Percentiles rank a stretch among this genome's conserved stretches.
Evolutionary conservation across 37 sponge, comb jelly and placozoan genomes (phyloP).

Genomic region (Halisarca cf. caerulea): DNA sequence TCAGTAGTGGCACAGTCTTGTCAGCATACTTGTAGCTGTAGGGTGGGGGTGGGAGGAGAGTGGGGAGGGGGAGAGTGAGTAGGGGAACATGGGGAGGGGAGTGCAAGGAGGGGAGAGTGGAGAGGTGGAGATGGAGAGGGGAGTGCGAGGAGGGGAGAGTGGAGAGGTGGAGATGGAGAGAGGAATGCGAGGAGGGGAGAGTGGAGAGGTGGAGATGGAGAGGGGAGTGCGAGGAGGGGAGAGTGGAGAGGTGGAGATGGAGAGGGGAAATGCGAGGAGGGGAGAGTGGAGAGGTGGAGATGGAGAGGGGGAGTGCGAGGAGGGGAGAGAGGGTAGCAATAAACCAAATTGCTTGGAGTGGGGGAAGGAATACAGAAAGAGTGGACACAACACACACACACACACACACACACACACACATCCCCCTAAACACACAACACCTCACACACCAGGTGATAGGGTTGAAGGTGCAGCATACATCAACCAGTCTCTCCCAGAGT

Average conservation of each 20-base stretch:
- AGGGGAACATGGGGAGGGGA: neutral
- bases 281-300: no score
- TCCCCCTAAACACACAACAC: neutral
- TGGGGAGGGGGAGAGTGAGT: neutral
- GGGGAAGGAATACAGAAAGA: neutral
- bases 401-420: neutral
- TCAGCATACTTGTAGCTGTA: slow-evolving; percentile 9
- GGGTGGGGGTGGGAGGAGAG: neutral
- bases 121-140: no score
- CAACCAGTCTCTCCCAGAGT: slow-evolving; percentile 12
- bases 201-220: no score
- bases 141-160: neutral
- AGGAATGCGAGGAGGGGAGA: neutral
- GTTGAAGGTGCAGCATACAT: neutral
- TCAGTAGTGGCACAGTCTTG: slow-evolving; percentile 8
- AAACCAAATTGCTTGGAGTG: neutral
- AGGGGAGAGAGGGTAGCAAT: neutral
- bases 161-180: neutral
- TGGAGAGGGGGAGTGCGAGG: no score
- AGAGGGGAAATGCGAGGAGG: no score
- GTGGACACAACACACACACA: neutral
- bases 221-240: no score
- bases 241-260: no score
- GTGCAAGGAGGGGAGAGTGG: no score
- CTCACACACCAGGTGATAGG: neutral